Conservation (phyloP, 2,888 invertebrate genomes). For the Argyra leucocephala region DNA sequence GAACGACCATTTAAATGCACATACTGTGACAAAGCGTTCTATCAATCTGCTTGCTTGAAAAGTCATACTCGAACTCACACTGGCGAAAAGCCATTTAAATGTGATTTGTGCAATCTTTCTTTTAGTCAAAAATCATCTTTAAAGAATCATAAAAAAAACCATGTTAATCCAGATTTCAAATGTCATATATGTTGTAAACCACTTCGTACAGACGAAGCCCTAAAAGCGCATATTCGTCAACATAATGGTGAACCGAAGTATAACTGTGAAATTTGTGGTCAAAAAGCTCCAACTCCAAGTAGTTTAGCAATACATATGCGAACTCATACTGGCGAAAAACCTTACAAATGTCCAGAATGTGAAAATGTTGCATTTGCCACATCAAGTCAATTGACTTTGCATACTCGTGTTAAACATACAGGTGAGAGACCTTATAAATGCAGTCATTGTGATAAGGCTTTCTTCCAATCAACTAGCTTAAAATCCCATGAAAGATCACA, state of each 20-base stretch:
- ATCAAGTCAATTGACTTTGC: background rate
- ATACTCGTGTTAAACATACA: background rate
- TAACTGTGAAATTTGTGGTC: background rate
- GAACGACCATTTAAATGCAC: slow-evolving; percentile 7
- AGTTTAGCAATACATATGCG: background rate
- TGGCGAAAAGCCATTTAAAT: background rate
- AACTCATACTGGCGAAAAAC: background rate
- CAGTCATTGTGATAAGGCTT: background rate
- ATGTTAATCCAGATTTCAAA: background rate
- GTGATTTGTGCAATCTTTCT: background rate
- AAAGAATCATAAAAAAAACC: background rate
- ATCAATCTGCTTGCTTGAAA: background rate
- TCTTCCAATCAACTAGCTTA: background rate
- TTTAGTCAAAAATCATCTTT: background rate
- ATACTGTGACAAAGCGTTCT: background rate
- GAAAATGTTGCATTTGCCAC: background rate
- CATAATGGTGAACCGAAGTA: background rate
- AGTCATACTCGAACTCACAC: background rate
- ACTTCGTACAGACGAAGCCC: background rate
- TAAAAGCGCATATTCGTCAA: background rate
- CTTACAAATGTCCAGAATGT: background rate
- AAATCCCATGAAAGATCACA: background rate
- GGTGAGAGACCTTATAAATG: background rate
- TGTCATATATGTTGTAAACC: background rate
- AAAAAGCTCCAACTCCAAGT: background rate